Percentiles rank a stretch among this genome's conserved stretches.
phyloP scores from a whole-genome alignment of 2,797 vertebrate species.

The Lycodopsis pacificus region DNA sequence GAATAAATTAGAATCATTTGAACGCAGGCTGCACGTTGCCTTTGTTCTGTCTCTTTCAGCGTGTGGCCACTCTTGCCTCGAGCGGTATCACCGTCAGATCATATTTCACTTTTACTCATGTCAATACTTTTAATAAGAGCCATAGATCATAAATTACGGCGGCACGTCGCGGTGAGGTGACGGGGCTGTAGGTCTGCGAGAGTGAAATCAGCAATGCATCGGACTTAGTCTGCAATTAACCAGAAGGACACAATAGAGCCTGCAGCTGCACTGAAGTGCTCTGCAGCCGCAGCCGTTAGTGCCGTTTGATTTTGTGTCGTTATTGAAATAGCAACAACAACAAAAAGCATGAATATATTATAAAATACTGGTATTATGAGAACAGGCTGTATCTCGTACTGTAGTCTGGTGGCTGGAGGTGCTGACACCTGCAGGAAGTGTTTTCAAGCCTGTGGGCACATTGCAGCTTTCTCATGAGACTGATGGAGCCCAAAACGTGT shows the following conservation, averaged over 20 bases:
- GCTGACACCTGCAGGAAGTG: not conserved
- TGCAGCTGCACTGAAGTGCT: not conserved
- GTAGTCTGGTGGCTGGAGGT: slow-evolving; percentile 6
- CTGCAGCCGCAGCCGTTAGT: slow-evolving; percentile 4
- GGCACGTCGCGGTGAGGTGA: slow-evolving; percentile 31
- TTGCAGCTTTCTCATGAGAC: not conserved
- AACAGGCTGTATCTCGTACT: not conserved
- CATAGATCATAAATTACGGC: slow-evolving; percentile 41
- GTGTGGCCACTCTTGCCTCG: not conserved
- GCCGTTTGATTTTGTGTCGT: not conserved
- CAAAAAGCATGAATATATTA: not conserved
- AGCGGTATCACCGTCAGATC: not conserved
- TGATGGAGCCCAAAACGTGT: not conserved
- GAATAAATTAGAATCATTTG: not conserved
- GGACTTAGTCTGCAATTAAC: slow-evolving; percentile 42
- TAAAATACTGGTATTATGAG: not conserved
- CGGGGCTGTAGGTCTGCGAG: slow-evolving; percentile 27
- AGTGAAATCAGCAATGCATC: slow-evolving; percentile 46
- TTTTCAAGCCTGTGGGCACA: slow-evolving; percentile 23
- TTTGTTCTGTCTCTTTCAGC: slow-evolving; percentile 3
- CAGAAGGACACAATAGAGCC: slow-evolving; percentile 15
- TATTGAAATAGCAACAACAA: slow-evolving; percentile 5
- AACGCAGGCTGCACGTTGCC: no score
- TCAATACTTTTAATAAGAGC: slow-evolving; percentile 51
- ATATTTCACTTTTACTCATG: slow-evolving; percentile 44